Conservation (phyloP, 2,888 invertebrate genomes). For the Drosophila mayaguana region DNA sequence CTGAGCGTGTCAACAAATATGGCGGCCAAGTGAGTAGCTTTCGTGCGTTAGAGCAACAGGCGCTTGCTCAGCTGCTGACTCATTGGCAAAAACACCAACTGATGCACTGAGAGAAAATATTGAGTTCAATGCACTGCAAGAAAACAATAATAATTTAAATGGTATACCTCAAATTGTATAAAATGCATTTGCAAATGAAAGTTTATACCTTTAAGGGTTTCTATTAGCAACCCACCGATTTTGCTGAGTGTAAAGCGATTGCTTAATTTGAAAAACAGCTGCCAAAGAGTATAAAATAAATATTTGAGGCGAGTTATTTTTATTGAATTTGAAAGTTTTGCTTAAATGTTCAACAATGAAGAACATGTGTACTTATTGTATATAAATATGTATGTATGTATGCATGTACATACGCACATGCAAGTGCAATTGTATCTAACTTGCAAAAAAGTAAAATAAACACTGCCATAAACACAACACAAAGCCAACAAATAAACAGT, state of each 20-base stretch:
- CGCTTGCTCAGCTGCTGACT: constrained; percentile 44
- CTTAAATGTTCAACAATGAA: constrained; percentile 23
- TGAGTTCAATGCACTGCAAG: neutral
- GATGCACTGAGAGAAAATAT: constrained; percentile 22
- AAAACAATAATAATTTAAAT: neutral
- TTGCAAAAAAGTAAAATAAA: constrained; percentile 29
- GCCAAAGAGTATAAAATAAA: constrained; percentile 6
- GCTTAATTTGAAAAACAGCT: constrained; percentile 15
- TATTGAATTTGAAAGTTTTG: constrained; percentile 41
- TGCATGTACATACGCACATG: neutral
- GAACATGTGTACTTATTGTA: neutral
- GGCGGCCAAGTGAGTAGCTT: constrained; percentile 24
- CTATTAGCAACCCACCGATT: neutral
- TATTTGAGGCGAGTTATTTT: constrained; percentile 10
- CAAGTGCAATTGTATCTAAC: neutral
- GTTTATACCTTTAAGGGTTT: neutral
- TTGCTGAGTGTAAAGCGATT: constrained; percentile 21
- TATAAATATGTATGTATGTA: too few relatives aligned
- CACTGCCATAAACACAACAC: constrained; percentile 38
- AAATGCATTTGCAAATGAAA: neutral
- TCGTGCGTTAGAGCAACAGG: constrained; percentile 50
- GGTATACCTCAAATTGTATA: neutral
- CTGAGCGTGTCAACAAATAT: constrained; percentile 43
- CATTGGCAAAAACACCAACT: constrained; percentile 30
- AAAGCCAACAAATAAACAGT: constrained; percentile 36